These are phyloP conservation scores for Tetragonula carbonaria DNA, from an alignment of 2,888 invertebrate genomes.

Conservation along the genomic window DNA sequence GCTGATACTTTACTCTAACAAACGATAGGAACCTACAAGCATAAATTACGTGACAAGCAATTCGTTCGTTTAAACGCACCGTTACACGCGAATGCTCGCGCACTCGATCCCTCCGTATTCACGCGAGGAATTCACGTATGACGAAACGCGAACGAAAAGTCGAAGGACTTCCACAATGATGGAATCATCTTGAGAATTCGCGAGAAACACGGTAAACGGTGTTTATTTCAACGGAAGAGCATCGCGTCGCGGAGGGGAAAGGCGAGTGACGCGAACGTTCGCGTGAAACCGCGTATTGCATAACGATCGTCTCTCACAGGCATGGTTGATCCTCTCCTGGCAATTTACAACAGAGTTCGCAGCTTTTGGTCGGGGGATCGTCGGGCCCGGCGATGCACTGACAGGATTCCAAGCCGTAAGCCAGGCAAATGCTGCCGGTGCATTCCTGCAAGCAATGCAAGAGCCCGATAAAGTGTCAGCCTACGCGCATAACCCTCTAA, in stretches of 20 bases:
- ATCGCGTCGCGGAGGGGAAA: constrained; percentile 11
- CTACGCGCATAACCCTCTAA: constrained; percentile 48
- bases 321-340: constrained; percentile 92
- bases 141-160: no score
- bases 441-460: constrained; percentile 88
- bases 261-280: constrained; percentile 25
- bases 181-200: no score
- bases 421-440: constrained; percentile 97
- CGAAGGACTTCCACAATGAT: no score
- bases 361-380: constrained; percentile 92
- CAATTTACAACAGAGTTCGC: constrained; percentile 95
- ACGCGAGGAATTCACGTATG: no score
- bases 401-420: constrained; percentile 97
- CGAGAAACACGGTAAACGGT: background rate
- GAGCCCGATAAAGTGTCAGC: constrained; percentile 59
- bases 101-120: no score
- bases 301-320: constrained; percentile 83
- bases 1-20: no score
- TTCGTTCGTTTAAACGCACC: no score
- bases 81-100: no score
- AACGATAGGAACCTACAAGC: no score
- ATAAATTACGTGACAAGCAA: no score
- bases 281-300: constrained; percentile 35
- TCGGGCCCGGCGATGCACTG: constrained; percentile 92
- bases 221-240: background rate